Percentiles rank a stretch among this genome's conserved stretches.
Evolutionary conservation across 2,113 vertebrate genomes (phyloP).

Genomic region (Osmerus eperlanus): DNA sequence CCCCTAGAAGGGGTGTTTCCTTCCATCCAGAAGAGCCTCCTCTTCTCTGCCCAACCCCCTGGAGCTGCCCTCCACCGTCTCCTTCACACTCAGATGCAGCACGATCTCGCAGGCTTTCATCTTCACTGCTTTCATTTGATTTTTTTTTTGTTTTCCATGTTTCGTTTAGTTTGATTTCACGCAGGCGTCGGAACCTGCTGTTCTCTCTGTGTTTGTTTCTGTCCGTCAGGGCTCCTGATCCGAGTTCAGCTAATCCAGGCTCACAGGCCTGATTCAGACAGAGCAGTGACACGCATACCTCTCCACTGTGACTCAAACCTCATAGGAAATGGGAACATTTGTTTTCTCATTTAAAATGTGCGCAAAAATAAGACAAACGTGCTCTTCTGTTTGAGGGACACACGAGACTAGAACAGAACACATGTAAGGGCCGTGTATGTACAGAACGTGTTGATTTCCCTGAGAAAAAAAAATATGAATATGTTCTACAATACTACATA

Average conservation of each 20-base stretch:
- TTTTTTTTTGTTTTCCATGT: conserved; percentile 18
- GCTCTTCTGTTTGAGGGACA: conserved; percentile 5
- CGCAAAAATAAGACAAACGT: neutral
- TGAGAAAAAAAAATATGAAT: too few relatives aligned
- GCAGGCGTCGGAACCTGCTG: conserved; percentile 5
- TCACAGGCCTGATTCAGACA: conserved; percentile 13
- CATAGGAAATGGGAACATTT: neutral
- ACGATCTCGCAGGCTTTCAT: conserved; percentile 1
- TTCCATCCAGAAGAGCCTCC: conserved; percentile 33
- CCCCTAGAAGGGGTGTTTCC: conserved; percentile 29
- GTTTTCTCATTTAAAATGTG: neutral
- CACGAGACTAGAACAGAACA: neutral
- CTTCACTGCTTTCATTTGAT: neutral
- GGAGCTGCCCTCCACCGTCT: conserved; percentile 7
- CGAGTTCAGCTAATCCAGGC: conserved; percentile 3
- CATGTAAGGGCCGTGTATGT: too few relatives aligned
- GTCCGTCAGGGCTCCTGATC: conserved; percentile 22
- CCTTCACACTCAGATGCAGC: neutral
- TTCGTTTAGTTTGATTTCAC: conserved; percentile 19
- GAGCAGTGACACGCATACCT: conserved; percentile 6
- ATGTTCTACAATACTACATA: too few relatives aligned
- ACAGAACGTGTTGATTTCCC: too few relatives aligned
- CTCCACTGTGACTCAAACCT: conserved; percentile 3
- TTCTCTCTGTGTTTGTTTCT: neutral
- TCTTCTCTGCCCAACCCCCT: conserved; percentile 30